A percentile compares a stretch with the other conserved stretches of the same genome.
Conservation (phyloP, 2,888 invertebrate species). For the Oligia latruncula region DNA sequence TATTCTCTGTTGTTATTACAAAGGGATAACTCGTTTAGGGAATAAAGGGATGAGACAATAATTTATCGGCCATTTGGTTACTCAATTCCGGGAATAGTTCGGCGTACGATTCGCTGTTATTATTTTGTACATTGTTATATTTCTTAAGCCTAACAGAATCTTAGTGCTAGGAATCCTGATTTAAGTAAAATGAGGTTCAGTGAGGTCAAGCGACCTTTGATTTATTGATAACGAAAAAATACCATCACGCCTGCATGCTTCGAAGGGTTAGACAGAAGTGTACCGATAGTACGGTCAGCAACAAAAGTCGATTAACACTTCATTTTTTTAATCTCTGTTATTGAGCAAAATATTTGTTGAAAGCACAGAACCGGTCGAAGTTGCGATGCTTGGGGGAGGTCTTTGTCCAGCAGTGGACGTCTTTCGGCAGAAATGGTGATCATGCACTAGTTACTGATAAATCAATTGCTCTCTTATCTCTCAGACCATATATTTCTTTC, state of each 20-base stretch:
- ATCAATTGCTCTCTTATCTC: not conserved
- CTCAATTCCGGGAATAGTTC: slow-evolving; percentile 15
- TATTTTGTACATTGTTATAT: slow-evolving; percentile 13
- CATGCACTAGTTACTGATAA: not conserved
- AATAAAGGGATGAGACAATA: slow-evolving; percentile 26
- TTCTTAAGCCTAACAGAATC: slow-evolving; percentile 11
- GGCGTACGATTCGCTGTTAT: slow-evolving; percentile 6
- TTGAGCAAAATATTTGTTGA: no score
- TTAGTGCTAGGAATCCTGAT: not conserved
- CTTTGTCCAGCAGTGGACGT: not conserved
- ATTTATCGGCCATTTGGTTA: slow-evolving; percentile 32
- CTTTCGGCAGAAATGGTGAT: not conserved
- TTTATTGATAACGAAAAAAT: not conserved
- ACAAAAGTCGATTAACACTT: no score
- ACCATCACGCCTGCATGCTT: not conserved
- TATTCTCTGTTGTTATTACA: slow-evolving; percentile 29
- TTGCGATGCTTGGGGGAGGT: no score
- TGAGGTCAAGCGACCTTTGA: not conserved
- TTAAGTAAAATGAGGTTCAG: not conserved
- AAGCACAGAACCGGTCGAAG: no score
- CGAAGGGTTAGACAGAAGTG: no score
- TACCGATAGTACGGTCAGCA: no score
- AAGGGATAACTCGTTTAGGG: slow-evolving; percentile 26
- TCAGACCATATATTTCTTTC: not conserved
- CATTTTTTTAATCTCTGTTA: no score